Conservation (phyloP, 2,113 vertebrate genomes). For the Austrofundulus limnaeus region DNA sequence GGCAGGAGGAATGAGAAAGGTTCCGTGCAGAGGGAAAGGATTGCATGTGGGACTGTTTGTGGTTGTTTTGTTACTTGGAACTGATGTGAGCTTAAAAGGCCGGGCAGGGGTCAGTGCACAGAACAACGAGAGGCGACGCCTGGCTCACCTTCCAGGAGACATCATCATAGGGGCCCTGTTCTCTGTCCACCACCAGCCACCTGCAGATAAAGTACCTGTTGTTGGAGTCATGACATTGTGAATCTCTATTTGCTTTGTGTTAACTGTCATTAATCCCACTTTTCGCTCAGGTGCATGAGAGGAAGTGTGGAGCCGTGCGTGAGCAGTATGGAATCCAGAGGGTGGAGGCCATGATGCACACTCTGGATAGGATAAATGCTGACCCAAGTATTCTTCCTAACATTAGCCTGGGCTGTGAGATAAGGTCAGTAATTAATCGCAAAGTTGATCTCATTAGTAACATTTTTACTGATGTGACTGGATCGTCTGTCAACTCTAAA, state of each 20-base stretch:
- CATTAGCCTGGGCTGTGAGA: slow-evolving; percentile 94
- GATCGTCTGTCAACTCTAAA: too few species aligned
- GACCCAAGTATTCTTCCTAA: slow-evolving; percentile 90
- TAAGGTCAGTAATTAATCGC: slow-evolving; percentile 69
- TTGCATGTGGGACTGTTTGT: slow-evolving; percentile 43
- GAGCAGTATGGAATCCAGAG: slow-evolving; percentile 98
- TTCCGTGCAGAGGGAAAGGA: slow-evolving; percentile 10
- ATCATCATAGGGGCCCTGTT: slow-evolving; percentile 97
- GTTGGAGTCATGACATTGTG: neutral
- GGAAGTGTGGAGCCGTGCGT: slow-evolving; percentile 94
- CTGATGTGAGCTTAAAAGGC: slow-evolving; percentile 63
- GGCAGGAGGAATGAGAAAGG: slow-evolving; percentile 34
- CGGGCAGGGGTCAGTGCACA: slow-evolving; percentile 82
- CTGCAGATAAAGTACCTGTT: slow-evolving; percentile 87
- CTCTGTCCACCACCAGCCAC: slow-evolving; percentile 97
- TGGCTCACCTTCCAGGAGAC: slow-evolving; percentile 94
- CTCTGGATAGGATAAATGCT: slow-evolving; percentile 93
- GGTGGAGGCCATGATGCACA: slow-evolving; percentile 98
- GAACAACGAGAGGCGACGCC: slow-evolving; percentile 89
- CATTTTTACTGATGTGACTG: too few species aligned
- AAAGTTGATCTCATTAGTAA: too few species aligned
- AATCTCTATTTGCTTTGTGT: neutral
- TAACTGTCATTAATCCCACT: slow-evolving; percentile 2
- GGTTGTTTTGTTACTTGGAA: slow-evolving; percentile 48
- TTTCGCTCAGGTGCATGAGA: slow-evolving; percentile 83